phyloP scores from a whole-genome alignment of 2,888 invertebrate species.

The Zaprionus lineosus region DNA sequence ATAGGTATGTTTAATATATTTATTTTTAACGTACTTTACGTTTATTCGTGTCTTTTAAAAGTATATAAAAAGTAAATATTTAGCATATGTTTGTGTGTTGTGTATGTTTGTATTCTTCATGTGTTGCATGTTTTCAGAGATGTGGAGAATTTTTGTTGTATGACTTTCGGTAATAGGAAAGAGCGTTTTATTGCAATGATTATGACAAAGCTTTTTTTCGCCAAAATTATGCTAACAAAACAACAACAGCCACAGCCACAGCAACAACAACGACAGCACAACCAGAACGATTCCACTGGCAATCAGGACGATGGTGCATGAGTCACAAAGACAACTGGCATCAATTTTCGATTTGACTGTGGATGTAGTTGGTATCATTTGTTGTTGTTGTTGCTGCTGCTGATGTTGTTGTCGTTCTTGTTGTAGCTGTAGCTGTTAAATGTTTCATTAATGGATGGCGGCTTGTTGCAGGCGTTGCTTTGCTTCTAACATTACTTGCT shows the following conservation, averaged over 20 bases:
- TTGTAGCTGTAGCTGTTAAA: constrained; percentile 14
- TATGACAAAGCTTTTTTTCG: constrained; percentile 18
- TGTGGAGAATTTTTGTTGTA: constrained; percentile 13
- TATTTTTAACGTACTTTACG: constrained; percentile 46
- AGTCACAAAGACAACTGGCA: constrained; percentile 10
- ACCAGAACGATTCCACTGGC: constrained; percentile 13
- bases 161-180: constrained; percentile 40
- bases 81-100: constrained; percentile 5
- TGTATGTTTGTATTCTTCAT: constrained; percentile 30
- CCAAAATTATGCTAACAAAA: background rate
- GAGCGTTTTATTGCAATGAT: constrained; percentile 34
- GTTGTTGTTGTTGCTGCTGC: constrained; percentile 12
- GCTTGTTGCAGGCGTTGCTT: constrained; percentile 19
- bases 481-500: constrained; percentile 17
- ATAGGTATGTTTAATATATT: constrained; percentile 36
- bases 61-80: constrained; percentile 35
- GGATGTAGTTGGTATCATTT: constrained; percentile 13
- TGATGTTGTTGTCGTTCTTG: constrained; percentile 11
- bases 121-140: constrained; percentile 28
- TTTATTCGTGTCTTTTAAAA: constrained; percentile 58
- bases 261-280: constrained; percentile 11
- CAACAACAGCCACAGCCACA: constrained; percentile 3
- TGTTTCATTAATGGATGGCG: constrained; percentile 32
- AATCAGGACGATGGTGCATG: constrained; percentile 15
- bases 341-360: background rate